These are phyloP conservation scores for Drosophila grimshawi DNA, from an alignment of 1,140 invertebrate species.

Conservation along the genomic window DNA sequence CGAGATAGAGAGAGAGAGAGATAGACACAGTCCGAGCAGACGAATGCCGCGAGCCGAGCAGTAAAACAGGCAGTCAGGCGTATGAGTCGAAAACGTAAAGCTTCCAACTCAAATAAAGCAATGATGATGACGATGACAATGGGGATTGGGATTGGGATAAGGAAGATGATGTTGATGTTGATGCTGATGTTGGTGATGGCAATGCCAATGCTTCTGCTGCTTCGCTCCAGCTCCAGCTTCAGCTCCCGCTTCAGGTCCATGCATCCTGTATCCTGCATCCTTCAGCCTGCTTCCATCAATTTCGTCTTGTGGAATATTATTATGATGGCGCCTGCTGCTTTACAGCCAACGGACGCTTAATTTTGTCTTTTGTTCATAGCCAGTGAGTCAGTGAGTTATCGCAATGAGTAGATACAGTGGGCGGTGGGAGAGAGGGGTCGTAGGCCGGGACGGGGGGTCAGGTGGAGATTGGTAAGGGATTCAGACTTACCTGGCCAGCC, in stretches of 20 bases:
- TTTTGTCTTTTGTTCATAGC: conserved; percentile 74
- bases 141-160: neutral
- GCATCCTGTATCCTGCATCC: conserved; percentile 18
- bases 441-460: neutral
- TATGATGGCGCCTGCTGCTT: conserved; percentile 79
- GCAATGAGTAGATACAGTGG: neutral
- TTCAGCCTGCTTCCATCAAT: conserved; percentile 55
- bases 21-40: conserved; percentile 7
- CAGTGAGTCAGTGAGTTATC: conserved; percentile 41
- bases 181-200: conserved; percentile 12
- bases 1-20: neutral
- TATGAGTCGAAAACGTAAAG: conserved; percentile 62
- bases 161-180: neutral
- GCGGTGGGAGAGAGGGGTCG: no score
- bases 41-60: conserved; percentile 34
- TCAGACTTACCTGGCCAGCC: conserved; percentile 49
- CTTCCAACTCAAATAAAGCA: conserved; percentile 62
- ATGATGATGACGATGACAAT: conserved; percentile 28
- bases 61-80: conserved; percentile 63
- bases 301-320: conserved; percentile 75
- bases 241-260: conserved; percentile 10
- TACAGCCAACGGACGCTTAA: conserved; percentile 75
- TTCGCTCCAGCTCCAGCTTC: conserved; percentile 33
- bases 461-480: neutral
- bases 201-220: conserved; percentile 14